Evolutionary conservation across 2,888 invertebrate species (phyloP), one percentile per base, ranked within the genome.

Genomic region (Mesopsocus fuscifrons): DNA sequence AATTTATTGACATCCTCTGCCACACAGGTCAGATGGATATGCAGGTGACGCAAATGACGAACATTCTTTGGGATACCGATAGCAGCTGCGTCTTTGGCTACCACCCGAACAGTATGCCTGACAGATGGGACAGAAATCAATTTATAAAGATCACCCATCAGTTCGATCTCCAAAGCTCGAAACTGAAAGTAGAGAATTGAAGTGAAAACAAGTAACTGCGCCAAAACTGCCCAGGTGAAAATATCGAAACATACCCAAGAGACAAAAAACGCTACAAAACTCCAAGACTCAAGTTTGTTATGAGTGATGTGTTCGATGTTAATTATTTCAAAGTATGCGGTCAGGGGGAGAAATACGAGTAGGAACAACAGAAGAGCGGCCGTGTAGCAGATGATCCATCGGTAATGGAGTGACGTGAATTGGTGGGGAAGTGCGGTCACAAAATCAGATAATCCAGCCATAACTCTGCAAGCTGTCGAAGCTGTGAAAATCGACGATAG

Each of bases 191-290:
- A n/a, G n/a, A n/a, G n/a, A n/a, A n/a, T n/a, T n/a, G n/a, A n/a
- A n/a, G n/a, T n/a, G n/a, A n/a, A n/a, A n/a, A n/a, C n/a, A n/a
- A n/a, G n/a, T n/a, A n/a, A n/a, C n/a, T n/a, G n/a, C n/a, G n/a
- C n/a, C n/a, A n/a, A n/a, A n/a, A 33, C 6, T 3, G 33, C 17
- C 33, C 33, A 33, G 33, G 16, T 33, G 4, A 33, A 16, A 3
- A 33, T 33, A 17, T 33, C 33, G 33, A 33, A 33, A 33, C 15
- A 17, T 15, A 15, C 15, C 33, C 33, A 33, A 9, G 33, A 33
- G 16, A 33, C 17, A 17, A 33, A 33, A 9, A 33, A 33, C 4
- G 33, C 15, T 4, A 33, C 33, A 17, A 33, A 33, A 16, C 17
- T 17, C 16, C 15, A 9, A 3, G 17, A 3, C 5, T 15, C 5